These are phyloP conservation scores for Crepidodera aurea DNA, from an alignment of 2,888 invertebrate genomes.

Conservation along the genomic window DNA sequence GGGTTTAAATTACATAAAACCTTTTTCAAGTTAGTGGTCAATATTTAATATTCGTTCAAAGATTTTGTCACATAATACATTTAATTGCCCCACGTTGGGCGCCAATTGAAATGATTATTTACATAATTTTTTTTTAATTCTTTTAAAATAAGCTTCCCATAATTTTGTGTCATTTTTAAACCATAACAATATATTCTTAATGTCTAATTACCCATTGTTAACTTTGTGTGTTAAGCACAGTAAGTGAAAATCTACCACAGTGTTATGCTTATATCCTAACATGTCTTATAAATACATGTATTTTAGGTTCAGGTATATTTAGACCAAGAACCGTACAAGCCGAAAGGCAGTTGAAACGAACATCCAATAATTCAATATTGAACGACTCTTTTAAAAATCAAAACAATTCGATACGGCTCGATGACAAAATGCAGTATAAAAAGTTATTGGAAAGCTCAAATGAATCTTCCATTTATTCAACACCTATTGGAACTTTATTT, in stretches of 20 bases:
- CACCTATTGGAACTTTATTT: constrained; percentile 48
- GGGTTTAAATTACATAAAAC: constrained; percentile 24
- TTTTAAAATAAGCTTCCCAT: too few species aligned
- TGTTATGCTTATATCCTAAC: too few species aligned
- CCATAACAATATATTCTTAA: too few species aligned
- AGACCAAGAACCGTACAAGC: constrained; percentile 11
- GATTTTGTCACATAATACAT: too few species aligned
- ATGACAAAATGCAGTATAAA: constrained; percentile 67
- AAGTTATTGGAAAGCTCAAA: constrained; percentile 62
- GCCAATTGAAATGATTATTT: too few species aligned
- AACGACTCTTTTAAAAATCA: constrained; percentile 50
- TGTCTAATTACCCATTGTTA: too few species aligned
- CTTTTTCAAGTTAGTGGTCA: constrained; percentile 13
- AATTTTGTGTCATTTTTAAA: too few species aligned
- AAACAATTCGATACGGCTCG: constrained; percentile 66
- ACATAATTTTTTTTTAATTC: too few species aligned
- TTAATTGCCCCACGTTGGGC: too few species aligned
- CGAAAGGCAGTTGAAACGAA: constrained; percentile 25
- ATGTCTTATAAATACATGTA: too few species aligned
- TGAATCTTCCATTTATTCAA: constrained; percentile 47
- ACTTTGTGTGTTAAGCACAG: too few species aligned
- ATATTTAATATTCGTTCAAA: neutral
- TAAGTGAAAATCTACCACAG: too few species aligned
- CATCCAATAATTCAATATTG: neutral
- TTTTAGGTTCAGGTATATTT: constrained; percentile 1